Percentiles rank a stretch among this genome's conserved stretches.
Conservation (phyloP, 2,888 invertebrate species). For the Phyto melanocephala region DNA sequence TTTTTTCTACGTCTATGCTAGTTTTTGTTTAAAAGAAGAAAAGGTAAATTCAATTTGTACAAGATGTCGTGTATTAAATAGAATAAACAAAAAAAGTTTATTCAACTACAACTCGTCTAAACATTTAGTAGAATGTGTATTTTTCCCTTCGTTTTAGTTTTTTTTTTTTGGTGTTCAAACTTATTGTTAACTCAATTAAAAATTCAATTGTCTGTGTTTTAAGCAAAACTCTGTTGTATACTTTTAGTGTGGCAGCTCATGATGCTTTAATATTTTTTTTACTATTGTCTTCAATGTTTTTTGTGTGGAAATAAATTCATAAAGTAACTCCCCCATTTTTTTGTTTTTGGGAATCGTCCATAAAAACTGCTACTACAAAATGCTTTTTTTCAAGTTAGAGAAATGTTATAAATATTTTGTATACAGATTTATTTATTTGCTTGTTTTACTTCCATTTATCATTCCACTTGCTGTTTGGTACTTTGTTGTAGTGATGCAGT, state of each 20-base stretch:
- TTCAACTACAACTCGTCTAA: conserved; percentile 43
- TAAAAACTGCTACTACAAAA: not conserved
- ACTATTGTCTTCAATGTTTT: not conserved
- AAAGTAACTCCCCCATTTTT: not conserved
- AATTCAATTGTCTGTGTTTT: conserved; percentile 55
- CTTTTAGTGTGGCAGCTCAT: not conserved
- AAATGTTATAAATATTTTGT: not conserved
- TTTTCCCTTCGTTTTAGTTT: not conserved
- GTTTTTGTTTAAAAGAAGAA: conserved; percentile 18
- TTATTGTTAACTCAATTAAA: conserved; percentile 59
- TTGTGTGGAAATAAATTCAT: conserved; percentile 16
- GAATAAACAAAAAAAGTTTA: conserved; percentile 37
- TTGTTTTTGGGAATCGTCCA: not conserved
- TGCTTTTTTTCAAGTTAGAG: not conserved
- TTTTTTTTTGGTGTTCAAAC: conserved; percentile 31
- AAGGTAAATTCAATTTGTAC: conserved; percentile 51
- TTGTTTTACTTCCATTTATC: conserved; percentile 49
- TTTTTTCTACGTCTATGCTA: not conserved
- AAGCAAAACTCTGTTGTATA: not conserved
- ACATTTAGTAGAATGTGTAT: not conserved
- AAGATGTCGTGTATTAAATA: conserved; percentile 23
- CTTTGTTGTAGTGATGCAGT: not conserved
- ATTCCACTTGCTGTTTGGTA: conserved; percentile 12
- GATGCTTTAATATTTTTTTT: not conserved
- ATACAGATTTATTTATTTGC: conserved; percentile 52